Conservation (phyloP, 2,113 vertebrate species). For the Oncorhynchus mykiss region DNA sequence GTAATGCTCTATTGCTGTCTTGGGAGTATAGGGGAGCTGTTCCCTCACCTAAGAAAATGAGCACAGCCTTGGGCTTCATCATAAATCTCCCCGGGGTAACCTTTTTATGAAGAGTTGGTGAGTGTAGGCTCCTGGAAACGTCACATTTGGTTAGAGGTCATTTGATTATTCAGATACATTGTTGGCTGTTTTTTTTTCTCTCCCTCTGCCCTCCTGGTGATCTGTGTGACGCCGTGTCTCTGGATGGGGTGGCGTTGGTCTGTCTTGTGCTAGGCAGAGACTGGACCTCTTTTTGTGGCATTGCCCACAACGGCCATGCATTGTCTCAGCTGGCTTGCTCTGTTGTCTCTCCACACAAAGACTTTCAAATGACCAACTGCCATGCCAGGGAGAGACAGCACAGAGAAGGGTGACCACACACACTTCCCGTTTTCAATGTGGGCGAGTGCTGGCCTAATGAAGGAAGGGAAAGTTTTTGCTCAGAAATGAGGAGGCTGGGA, state of each 20-base stretch:
- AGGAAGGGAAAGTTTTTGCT: too few species aligned
- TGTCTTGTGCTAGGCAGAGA: too few species aligned
- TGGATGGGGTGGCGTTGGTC: too few species aligned
- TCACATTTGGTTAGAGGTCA: background rate
- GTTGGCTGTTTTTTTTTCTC: too few species aligned
- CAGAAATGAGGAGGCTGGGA: background rate
- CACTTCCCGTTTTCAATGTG: constrained; percentile 3
- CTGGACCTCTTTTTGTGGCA: too few species aligned
- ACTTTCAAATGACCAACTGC: constrained; percentile 23
- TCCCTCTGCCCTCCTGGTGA: too few species aligned
- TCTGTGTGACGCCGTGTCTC: too few species aligned
- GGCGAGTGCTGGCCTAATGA: constrained; percentile 13
- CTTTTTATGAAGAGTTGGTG: too few species aligned
- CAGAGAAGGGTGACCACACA: constrained; percentile 30
- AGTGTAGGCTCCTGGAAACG: background rate
- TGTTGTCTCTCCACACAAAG: background rate
- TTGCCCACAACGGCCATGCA: background rate
- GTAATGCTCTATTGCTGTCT: constrained; percentile 6
- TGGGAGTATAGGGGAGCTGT: constrained; percentile 23
- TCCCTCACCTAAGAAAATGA: background rate
- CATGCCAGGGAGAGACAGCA: constrained; percentile 5
- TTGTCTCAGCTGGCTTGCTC: background rate
- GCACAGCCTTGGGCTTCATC: too few species aligned
- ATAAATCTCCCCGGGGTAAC: too few species aligned
- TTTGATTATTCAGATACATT: too few species aligned